phyloP scores from a whole-genome alignment of 1,140 invertebrate genomes.

The Protaetia brevitarsis region DNA sequence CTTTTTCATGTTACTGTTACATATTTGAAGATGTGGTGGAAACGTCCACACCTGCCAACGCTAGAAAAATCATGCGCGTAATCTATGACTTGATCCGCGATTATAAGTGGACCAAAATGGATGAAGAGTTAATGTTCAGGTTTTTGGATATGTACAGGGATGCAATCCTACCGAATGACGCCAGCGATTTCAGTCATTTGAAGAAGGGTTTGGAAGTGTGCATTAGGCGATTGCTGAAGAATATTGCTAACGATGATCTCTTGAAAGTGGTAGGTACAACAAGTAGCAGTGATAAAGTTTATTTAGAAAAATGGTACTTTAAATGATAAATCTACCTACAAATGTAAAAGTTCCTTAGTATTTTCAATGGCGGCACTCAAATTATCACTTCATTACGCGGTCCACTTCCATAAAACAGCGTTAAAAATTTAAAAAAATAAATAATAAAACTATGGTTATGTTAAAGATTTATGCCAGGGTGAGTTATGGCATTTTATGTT shows the following conservation, averaged over 20 bases:
- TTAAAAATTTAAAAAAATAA: too few relatives aligned
- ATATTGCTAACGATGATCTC: conserved; percentile 47
- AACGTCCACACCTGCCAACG: neutral
- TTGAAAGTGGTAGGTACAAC: conserved; percentile 44
- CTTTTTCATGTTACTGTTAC: neutral
- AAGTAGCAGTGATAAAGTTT: conserved; percentile 46
- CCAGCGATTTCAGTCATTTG: conserved; percentile 35
- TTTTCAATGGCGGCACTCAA: too few relatives aligned
- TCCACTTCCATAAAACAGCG: too few relatives aligned
- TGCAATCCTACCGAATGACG: conserved; percentile 44
- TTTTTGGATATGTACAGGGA: conserved; percentile 51
- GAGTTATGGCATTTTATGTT: too few relatives aligned
- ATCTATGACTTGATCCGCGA: conserved; percentile 51
- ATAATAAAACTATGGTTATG: too few relatives aligned
- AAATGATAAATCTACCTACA: too few relatives aligned
- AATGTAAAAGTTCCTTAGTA: too few relatives aligned
- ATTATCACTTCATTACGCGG: too few relatives aligned
- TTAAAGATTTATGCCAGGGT: too few relatives aligned
- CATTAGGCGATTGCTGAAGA: conserved; percentile 48
- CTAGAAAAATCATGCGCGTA: conserved; percentile 45
- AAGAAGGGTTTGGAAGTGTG: conserved; percentile 46
- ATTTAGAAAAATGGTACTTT: too few relatives aligned
- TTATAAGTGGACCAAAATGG: conserved; percentile 51
- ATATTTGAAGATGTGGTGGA: conserved; percentile 23
- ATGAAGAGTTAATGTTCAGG: conserved; percentile 47